Evolutionary conservation across 2,113 vertebrate genomes (phyloP).

Genomic region (Syngnathus floridae): DNA sequence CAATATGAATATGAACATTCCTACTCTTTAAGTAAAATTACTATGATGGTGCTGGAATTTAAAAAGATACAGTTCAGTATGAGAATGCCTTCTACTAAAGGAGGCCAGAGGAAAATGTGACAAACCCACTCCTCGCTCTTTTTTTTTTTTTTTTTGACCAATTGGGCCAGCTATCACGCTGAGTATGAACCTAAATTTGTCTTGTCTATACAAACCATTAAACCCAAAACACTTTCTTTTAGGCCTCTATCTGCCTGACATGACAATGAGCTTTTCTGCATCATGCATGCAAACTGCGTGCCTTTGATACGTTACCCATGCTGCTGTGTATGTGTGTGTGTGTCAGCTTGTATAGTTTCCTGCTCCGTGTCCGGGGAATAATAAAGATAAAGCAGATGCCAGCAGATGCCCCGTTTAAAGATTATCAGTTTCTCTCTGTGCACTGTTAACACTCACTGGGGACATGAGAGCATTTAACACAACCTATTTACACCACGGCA

Average conservation of each 20-base stretch:
- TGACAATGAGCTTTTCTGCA: constrained; percentile 2
- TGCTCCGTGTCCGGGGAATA: constrained; percentile 78
- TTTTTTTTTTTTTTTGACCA: background rate
- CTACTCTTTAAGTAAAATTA: no score
- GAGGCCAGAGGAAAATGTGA: background rate
- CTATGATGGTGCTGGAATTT: no score
- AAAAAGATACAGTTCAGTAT: no score
- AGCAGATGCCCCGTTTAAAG: constrained; percentile 95
- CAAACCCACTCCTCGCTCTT: background rate
- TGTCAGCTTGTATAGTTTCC: constrained; percentile 41
- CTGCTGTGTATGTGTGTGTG: constrained; percentile 59
- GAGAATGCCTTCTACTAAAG: background rate
- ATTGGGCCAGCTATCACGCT: background rate
- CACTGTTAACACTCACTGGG: constrained; percentile 90
- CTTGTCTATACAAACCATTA: background rate
- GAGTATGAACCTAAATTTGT: background rate
- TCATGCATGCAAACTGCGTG: constrained; percentile 11
- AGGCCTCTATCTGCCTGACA: background rate
- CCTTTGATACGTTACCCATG: constrained; percentile 2
- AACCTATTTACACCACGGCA: constrained; percentile 75
- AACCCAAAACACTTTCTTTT: background rate
- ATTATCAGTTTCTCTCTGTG: constrained; percentile 87
- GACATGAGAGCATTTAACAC: constrained; percentile 73
- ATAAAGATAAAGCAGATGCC: constrained; percentile 98
- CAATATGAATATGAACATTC: no score